A percentile compares a stretch with the other conserved stretches of the same genome.
Evolutionary conservation across 2,113 vertebrate genomes (phyloP).

Genomic region (Phyllostomus discolor): DNA sequence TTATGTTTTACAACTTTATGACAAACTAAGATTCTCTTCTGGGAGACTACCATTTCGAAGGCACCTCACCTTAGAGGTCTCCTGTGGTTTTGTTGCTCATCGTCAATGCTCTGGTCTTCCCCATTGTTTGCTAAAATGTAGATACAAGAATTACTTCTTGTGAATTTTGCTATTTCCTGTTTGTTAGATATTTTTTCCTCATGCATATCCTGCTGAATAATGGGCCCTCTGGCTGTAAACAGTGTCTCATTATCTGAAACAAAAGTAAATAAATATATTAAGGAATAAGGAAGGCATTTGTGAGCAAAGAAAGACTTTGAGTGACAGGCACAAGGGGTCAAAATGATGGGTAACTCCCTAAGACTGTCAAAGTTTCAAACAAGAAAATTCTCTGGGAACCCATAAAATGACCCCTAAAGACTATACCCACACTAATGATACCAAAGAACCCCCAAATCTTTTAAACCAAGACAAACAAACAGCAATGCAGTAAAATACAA

Average conservation of each 20-base stretch:
- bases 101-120: background rate
- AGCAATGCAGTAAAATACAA: slow-evolving; percentile 64
- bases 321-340: background rate
- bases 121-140: background rate
- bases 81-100: background rate
- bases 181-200: background rate
- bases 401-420: background rate
- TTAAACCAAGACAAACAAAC: background rate
- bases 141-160: background rate
- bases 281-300: background rate
- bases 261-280: background rate
- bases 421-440: too few species aligned
- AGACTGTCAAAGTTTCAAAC: background rate
- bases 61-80: background rate
- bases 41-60: background rate
- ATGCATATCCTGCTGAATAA: background rate
- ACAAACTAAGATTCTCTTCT: background rate
- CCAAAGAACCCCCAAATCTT: background rate
- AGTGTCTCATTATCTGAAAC: background rate
- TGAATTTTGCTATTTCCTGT: background rate
- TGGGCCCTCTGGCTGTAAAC: background rate
- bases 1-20: background rate
- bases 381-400: background rate
- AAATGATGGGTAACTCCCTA: background rate
- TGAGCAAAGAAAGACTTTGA: background rate